Evolutionary conservation across 1,140 invertebrate genomes (phyloP), one percentile per base, ranked within the genome.

Genomic region (Glossosoma conforme): DNA sequence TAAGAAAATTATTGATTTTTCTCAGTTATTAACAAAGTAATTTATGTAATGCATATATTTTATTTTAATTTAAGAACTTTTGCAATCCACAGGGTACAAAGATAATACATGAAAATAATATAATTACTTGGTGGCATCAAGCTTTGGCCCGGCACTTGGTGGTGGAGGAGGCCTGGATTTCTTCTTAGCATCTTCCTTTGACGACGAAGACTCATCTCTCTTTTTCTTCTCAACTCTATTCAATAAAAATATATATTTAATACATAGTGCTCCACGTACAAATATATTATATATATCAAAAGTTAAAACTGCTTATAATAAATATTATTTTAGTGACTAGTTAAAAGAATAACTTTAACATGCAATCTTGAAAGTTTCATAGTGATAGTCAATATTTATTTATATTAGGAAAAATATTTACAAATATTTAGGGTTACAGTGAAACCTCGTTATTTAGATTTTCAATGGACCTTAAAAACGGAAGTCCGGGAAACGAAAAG

Each of bases 181-280:
- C 61, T 89, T 92, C 62, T 85, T 86, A n/a, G 65, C 60, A 4
- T 82, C 76, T 66, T 89, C 86, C 79, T 84, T 83, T 41, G 70
- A 68, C 15, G 60, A 61, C 1, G 72, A 51, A 50, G 78, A 80
- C 22, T 83, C 75, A 66, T 86, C 78, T 50, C 75, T 81, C 60
- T 82, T 87, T 67, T 86, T 89, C 62, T 87, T 93, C 66, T 91
- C 91, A 65, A 93, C 77, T 56, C 87, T 91, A 60, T 15, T 74
- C 74, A 55, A 36, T 47, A 41, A 40, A 40, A 41, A 19, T 46
- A 28, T 11, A n/a, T 28, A 28, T 28, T 28, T n/a, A 28, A 28
- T 28, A 8, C n/a, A 8, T 8, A 28, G n/a, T 28, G 25, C n/a
- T 8, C 25, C 25, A 28, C 25, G n/a, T 28, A 8, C 6, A n/a